Evolutionary conservation across 2,113 vertebrate genomes (phyloP).

Genomic region (Scophthalmus maximus): DNA sequence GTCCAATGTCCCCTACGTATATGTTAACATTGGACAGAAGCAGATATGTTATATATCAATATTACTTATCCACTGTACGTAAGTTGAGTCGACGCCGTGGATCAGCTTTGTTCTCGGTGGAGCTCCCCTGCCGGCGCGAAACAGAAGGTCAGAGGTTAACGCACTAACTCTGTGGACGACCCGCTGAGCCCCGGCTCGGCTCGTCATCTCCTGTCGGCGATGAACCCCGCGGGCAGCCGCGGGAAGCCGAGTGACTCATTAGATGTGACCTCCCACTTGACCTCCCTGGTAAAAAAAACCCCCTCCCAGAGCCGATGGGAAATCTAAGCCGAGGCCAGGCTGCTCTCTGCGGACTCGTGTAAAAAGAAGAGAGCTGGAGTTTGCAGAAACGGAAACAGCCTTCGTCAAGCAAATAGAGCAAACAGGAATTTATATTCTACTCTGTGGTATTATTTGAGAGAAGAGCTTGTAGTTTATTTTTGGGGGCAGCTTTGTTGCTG

Average conservation of each 20-base stretch:
- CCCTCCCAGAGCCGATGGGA: constrained; percentile 34
- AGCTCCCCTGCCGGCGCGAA: neutral
- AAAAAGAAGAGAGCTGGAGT: neutral
- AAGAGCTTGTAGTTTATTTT: neutral
- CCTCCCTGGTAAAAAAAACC: constrained; percentile 43
- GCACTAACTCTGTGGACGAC: constrained; percentile 11
- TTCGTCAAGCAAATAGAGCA: constrained; percentile 12
- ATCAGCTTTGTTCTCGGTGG: neutral
- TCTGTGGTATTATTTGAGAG: neutral
- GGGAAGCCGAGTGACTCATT: constrained; percentile 51
- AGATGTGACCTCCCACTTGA: constrained; percentile 62
- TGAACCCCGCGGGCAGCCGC: constrained; percentile 16
- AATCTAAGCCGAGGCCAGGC: constrained; percentile 35
- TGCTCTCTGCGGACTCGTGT: constrained; percentile 9
- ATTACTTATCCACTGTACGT: no score
- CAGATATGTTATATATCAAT: no score
- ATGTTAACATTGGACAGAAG: no score
- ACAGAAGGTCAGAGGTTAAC: constrained; percentile 50
- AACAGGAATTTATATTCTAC: neutral
- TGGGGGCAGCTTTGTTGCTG: neutral
- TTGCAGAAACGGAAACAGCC: no score
- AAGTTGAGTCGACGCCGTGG: neutral
- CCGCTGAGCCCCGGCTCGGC: neutral
- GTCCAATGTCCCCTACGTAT: neutral
- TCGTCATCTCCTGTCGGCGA: neutral